These are phyloP conservation scores for Sinocyclocheilus maitianheensis DNA, from an alignment of 2,113 vertebrate genomes.

Conservation along the genomic window DNA sequence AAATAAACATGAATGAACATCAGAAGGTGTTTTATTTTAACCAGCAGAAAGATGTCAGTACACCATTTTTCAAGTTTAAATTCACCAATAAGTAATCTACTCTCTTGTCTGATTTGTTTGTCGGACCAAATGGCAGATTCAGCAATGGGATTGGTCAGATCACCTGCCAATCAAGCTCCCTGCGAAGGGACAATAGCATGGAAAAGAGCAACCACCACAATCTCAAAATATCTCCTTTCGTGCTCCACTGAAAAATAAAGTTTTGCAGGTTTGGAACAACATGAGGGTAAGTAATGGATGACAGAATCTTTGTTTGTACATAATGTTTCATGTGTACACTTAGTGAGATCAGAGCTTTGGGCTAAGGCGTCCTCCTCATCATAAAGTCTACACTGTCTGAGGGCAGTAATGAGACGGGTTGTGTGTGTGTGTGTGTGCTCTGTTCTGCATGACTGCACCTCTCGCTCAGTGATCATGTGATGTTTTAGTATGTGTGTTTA, in stretches of 20 bases:
- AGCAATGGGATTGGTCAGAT: too few species aligned
- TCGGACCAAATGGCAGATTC: too few species aligned
- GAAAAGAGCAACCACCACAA: neutral
- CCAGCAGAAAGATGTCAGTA: too few species aligned
- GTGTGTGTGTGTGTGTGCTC: conserved; percentile 30
- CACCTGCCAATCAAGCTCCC: too few species aligned
- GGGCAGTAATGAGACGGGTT: conserved; percentile 17
- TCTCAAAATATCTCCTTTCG: neutral
- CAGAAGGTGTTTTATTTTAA: too few species aligned
- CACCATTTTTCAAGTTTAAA: too few species aligned
- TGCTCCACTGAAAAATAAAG: neutral
- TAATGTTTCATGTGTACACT: conserved; percentile 25
- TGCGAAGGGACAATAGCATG: neutral
- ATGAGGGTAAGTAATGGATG: neutral
- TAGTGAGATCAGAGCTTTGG: neutral
- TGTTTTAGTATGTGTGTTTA: neutral
- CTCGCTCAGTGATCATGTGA: conserved; percentile 38
- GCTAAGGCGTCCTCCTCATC: neutral
- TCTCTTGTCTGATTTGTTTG: too few species aligned
- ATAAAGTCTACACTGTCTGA: conserved; percentile 5
- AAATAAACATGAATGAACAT: too few species aligned
- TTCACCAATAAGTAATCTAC: too few species aligned
- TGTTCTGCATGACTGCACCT: conserved; percentile 34
- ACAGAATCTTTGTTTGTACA: conserved; percentile 20
- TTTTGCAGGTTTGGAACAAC: neutral